Percentiles rank a stretch among this genome's conserved stretches.
phyloP scores from a whole-genome alignment of 2,113 vertebrate genomes.

The Asarcornis scutulata region DNA sequence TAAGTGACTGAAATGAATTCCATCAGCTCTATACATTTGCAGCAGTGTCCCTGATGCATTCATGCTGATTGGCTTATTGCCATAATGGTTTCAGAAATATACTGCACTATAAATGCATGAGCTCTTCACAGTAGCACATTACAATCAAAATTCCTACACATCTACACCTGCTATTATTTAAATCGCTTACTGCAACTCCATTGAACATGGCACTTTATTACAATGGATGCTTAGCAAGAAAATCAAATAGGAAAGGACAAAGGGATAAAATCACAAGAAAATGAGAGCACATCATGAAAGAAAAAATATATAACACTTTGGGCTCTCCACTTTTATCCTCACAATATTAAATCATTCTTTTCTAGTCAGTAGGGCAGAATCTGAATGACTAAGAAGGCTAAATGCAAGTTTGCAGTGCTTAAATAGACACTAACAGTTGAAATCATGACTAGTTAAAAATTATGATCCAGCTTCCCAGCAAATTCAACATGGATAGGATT shows the following conservation, averaged over 20 bases:
- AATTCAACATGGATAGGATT: background rate
- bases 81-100: conserved; percentile 53
- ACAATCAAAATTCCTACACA: conserved; percentile 54
- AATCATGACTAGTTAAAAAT: background rate
- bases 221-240: conserved; percentile 46
- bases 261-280: background rate
- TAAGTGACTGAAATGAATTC: conserved; percentile 62
- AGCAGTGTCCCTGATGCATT: background rate
- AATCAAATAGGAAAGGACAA: conserved; percentile 60
- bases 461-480: background rate
- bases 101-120: conserved; percentile 52
- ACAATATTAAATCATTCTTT: conserved; percentile 29
- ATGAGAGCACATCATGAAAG: background rate
- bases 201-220: conserved; percentile 39
- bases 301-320: background rate
- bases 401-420: conserved; percentile 34
- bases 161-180: conserved; percentile 54
- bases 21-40: conserved; percentile 33
- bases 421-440: background rate
- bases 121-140: conserved; percentile 20
- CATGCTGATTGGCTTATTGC: conserved; percentile 51
- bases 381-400: background rate
- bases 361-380: background rate
- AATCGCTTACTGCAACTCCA: conserved; percentile 37
- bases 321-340: background rate